phyloP scores from a whole-genome alignment of 64 coral and sea anemone species.

The Trachythela sp. region DNA sequence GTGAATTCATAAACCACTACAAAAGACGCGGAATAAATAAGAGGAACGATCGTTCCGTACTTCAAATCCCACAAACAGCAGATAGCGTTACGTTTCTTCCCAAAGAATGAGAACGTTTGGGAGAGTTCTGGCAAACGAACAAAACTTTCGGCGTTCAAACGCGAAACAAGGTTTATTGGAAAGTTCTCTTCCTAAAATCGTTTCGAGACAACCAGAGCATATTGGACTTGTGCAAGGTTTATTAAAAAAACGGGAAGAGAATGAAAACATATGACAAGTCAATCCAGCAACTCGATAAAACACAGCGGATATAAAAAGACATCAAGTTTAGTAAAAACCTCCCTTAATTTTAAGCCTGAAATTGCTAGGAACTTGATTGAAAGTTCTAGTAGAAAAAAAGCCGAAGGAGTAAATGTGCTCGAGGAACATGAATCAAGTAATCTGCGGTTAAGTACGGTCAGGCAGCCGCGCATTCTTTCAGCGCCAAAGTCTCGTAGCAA shows the following conservation, averaged over 20 bases:
- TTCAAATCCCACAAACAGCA: too few relatives aligned
- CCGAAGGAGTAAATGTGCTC: neutral
- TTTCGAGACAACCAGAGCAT: neutral
- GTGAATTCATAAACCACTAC: slow-evolving; percentile 14
- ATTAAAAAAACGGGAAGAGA: neutral
- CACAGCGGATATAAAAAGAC: neutral
- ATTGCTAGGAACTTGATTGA: neutral
- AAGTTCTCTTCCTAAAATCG: slow-evolving; percentile 20
- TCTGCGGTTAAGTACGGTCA: neutral
- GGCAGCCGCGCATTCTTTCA: neutral
- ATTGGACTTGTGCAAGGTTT: neutral
- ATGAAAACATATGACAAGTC: neutral
- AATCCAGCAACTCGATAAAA: neutral
- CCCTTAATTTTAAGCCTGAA: neutral
- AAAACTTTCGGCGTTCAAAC: too few relatives aligned
- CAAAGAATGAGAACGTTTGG: neutral
- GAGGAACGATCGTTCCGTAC: neutral
- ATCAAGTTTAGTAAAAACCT: neutral
- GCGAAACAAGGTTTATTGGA: too few relatives aligned
- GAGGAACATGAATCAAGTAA: neutral
- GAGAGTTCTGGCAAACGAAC: neutral
- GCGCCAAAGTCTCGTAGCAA: neutral
- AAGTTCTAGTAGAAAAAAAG: neutral
- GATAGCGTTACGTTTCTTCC: too few relatives aligned
- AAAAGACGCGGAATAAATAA: neutral